A percentile compares a stretch with the other conserved stretches of the same genome.
phyloP scores from a whole-genome alignment of 35 echinoderm and acorn worm genomes.

The Hemicentrotus pulcherrimus region DNA sequence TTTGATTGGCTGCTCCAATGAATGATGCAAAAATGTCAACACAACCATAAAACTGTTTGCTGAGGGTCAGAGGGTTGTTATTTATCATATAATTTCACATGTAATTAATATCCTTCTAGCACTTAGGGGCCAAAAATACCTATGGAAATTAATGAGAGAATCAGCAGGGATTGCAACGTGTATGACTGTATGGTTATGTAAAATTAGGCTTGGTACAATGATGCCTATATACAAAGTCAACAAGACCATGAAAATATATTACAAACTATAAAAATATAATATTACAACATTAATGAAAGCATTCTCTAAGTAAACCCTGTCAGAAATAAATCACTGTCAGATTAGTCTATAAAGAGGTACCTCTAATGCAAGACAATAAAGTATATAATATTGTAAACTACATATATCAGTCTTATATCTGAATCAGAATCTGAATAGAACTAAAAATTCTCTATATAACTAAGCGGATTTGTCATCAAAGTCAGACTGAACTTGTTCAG shows the following conservation, averaged over 20 bases:
- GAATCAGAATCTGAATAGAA: too few species aligned
- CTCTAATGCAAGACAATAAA: too few species aligned
- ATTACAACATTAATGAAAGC: background rate
- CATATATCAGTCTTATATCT: too few species aligned
- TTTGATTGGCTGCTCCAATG: background rate
- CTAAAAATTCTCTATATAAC: too few species aligned
- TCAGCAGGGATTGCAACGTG: background rate
- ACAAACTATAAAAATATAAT: background rate
- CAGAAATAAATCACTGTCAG: too few species aligned
- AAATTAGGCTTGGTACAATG: background rate
- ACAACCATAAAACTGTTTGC: background rate
- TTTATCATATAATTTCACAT: too few species aligned
- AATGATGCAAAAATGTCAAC: background rate
- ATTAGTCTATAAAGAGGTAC: too few species aligned
- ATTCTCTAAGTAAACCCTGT: too few species aligned
- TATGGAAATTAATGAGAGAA: background rate
- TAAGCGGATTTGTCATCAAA: too few species aligned
- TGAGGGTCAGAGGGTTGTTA: background rate
- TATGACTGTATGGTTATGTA: too few species aligned
- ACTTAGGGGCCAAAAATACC: background rate
- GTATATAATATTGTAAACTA: too few species aligned
- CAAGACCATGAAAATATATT: background rate
- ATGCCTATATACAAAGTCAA: background rate
- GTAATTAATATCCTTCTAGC: background rate
- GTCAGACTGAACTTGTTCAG: too few species aligned